phyloP scores from a whole-genome alignment of 2,113 vertebrate species.

The Indicator indicator region DNA sequence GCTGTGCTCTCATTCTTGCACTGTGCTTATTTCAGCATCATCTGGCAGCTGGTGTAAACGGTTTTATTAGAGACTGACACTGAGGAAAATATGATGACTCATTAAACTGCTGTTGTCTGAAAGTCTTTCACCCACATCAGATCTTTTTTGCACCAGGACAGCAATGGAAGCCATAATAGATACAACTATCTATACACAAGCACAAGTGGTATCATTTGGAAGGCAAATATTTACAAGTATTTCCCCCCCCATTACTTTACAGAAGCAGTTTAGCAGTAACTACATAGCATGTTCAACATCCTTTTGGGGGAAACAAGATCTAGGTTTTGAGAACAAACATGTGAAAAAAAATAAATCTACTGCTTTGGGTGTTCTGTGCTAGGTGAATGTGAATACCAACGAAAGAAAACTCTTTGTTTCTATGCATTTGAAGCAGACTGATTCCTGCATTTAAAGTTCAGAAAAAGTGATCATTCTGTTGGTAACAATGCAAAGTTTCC shows the following conservation, averaged over 20 bases:
- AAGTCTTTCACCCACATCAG: neutral
- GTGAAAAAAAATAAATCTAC: neutral
- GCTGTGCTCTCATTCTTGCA: neutral
- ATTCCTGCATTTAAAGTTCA: neutral
- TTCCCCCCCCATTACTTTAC: neutral
- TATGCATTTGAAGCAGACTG: neutral
- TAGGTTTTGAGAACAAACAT: neutral
- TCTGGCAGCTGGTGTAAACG: neutral
- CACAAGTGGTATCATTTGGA: neutral
- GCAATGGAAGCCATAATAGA: neutral
- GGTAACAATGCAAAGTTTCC: neutral
- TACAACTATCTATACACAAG: neutral
- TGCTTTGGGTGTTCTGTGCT: neutral
- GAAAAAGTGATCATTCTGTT: neutral
- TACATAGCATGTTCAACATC: neutral
- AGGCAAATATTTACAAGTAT: neutral
- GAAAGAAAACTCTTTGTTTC: neutral
- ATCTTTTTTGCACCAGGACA: neutral
- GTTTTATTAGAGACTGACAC: neutral
- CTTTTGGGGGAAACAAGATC: neutral
- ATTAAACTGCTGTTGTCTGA: neutral
- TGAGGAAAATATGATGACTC: neutral
- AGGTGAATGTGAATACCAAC: neutral
- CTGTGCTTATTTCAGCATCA: neutral
- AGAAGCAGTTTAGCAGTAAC: neutral